Evolutionary conservation across 2,888 invertebrate species (phyloP).

Genomic region (Nephrotoma appendiculata): DNA sequence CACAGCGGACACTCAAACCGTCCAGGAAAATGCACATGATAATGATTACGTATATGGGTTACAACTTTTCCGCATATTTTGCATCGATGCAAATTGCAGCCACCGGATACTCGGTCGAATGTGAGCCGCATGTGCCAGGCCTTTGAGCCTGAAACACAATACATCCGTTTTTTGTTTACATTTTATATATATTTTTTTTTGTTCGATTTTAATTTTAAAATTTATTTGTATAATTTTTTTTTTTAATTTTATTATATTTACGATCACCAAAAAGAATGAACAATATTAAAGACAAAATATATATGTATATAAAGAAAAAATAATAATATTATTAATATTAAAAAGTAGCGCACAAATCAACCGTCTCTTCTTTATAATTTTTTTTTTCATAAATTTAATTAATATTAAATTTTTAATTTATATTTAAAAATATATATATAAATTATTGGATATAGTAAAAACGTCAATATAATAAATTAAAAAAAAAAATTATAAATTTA

Average conservation of each 20-base stretch:
- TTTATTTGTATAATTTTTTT: conserved; percentile 10
- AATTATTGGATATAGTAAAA: background rate
- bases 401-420: background rate
- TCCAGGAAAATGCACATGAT: conserved; percentile 87
- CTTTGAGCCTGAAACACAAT: conserved; percentile 68
- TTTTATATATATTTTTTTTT: background rate
- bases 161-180: conserved; percentile 10
- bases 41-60: conserved; percentile 88
- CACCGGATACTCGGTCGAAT: conserved; percentile 84
- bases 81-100: conserved; percentile 86
- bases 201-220: conserved; percentile 12
- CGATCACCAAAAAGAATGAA: conserved; percentile 5
- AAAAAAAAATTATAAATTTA: background rate
- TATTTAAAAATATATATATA: background rate
- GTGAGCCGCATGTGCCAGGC: conserved; percentile 92
- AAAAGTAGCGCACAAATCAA: background rate
- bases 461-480: conserved; percentile 2
- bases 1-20: conserved; percentile 84
- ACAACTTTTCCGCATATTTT: conserved; percentile 90
- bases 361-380: background rate
- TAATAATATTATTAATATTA: background rate
- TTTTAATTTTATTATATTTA: conserved; percentile 12
- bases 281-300: background rate
- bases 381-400: background rate
- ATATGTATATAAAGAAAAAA: background rate